Evolutionary conservation across 2,113 vertebrate species (phyloP), one percentile per base, ranked within the genome.

Genomic region (Vireo altiloquus): DNA sequence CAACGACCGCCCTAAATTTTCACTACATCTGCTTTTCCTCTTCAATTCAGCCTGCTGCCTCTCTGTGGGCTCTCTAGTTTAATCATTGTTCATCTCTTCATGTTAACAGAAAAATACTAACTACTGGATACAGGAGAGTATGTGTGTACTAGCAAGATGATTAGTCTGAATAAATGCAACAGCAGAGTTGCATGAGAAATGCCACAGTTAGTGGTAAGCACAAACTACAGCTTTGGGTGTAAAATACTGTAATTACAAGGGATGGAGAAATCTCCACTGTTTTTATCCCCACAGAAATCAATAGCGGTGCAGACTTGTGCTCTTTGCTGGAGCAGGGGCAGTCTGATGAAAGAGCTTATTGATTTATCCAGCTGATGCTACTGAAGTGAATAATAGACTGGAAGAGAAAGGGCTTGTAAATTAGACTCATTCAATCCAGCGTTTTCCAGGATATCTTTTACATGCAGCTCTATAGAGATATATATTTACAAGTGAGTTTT

Each of bases 241-340:
- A 97, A 98, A 97, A 97, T 95, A 96, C 82, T 96, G 79, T 97
- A 98, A 98, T 97, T 97, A 97, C 89, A 93, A 72, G 91, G 89
- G 63, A 53, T 76, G 92, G 89, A 86, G 79, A 96, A 96, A 69
- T 69, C 77, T 93, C 82, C 95, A 79, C 93, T 91, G 82, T 94
- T 97, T 97, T 97, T 97, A 97, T 97, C 92, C 94, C 68, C 79
- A 66, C 82, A 93, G 92, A 98, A 97, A 98, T 98, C 96, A 0
- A 98, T 97, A 96, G 81, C 4, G 27, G 84, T 87, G 71, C 65
- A 95, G 93, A 95, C 91, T 96, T 90, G 78, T 93, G 95, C 90
- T 97, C 96, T 97, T 77, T 84, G 79, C 89, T 94, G 56, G 69
- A 95, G 91, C 89, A 94, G 60, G 84, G 85, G 69, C 82, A 82